Evolutionary conservation across 2,113 vertebrate genomes (phyloP), one percentile per base, ranked within the genome.

Genomic region (Dasyurus viverrinus): DNA sequence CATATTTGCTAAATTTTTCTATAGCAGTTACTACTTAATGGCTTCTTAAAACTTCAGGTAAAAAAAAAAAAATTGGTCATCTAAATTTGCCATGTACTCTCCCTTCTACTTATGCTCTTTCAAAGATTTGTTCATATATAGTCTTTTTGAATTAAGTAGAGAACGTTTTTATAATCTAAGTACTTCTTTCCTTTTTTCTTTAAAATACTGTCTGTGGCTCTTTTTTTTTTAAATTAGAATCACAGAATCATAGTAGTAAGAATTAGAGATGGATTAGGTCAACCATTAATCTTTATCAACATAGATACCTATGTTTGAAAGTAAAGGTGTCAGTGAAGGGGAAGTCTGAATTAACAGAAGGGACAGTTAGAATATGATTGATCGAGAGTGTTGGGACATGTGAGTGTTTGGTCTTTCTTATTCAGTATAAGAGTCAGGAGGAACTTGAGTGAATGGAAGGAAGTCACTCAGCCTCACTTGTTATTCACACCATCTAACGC

Each of bases 381-480:
- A 14, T 22, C 22, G 19, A n/a, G n/a, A 23, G 6, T 8, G 1
- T n/a, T 84, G n/a, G 68, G n/a, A 42, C 19, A 7, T 2, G n/a
- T 84, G 68, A 42, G 19, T 42, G 19, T 84, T 42, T 42, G 68
- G n/a, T 84, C 6, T 76, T 22, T 84, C 6, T 76, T 22, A 92
- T 99, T 99, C 96, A 99, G 99, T 99, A 99, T 99, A 99, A 95
- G 98, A 68, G 60, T 68, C 60, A 36, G 27, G 3, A 3, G 30
- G 48, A 48, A 48, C 60, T 68, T 68, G 60, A 68, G 30, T 68
- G 60, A 68, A 68, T n/a, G 36, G 60, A 55, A 4, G 12, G 30
- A 36, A 68, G 14, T n/a, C 60, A 68, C 19, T 42, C 8, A 84
- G 68, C 19, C 14, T 76, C 36, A n/a, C 30, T 14, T n/a, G 30